phyloP scores from a whole-genome alignment of 2,113 vertebrate species.

The Cheirogaleus medius region DNA sequence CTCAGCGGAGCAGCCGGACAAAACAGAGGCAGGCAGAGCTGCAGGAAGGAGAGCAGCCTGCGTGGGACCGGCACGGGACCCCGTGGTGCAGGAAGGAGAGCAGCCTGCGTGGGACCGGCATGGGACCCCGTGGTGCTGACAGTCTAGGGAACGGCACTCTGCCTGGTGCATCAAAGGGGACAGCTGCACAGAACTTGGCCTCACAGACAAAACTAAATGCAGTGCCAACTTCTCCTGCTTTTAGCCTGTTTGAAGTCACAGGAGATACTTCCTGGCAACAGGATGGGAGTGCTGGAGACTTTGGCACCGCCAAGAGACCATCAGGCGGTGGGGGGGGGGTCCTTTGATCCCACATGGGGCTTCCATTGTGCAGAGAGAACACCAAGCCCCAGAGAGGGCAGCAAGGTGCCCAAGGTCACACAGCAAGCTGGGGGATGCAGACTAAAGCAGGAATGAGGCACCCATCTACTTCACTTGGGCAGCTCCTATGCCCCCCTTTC shows the following conservation, averaged over 20 bases:
- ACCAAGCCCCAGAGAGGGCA: slow-evolving; percentile 9
- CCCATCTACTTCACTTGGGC: not conserved
- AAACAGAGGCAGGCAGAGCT: not conserved
- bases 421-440: not conserved
- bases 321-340: not conserved
- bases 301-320: not conserved
- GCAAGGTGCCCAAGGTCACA: not conserved
- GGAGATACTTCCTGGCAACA: not conserved
- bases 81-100: not conserved
- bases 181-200: not conserved
- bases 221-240: not conserved
- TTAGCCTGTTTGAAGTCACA: not conserved
- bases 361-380: not conserved
- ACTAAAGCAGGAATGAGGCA: not conserved
- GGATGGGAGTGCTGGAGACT: not conserved
- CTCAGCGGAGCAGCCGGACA: not conserved
- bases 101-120: not conserved
- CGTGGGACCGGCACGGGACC: rapidly evolving
- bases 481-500: not conserved
- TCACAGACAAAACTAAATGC: not conserved
- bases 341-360: not conserved
- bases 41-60: not conserved
- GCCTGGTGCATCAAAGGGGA: not conserved
- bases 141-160: not conserved
- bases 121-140: not conserved